These are phyloP conservation scores for Zeugodacus cucurbitae DNA, from an alignment of 1,140 invertebrate species.

Conservation along the genomic window DNA sequence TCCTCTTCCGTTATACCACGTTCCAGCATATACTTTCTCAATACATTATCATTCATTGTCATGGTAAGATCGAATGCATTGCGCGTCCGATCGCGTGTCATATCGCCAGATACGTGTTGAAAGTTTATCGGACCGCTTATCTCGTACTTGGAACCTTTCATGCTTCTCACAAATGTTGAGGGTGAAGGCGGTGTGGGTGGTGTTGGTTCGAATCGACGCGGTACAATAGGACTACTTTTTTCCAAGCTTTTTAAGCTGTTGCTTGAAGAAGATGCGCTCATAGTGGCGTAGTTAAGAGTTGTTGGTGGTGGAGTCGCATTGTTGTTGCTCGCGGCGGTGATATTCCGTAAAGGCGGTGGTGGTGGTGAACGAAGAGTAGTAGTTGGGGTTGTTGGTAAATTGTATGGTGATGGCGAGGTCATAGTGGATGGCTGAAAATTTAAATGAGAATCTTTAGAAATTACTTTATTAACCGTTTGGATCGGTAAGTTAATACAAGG, in stretches of 20 bases:
- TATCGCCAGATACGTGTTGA: conserved; percentile 58
- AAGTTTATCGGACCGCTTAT: conserved; percentile 60
- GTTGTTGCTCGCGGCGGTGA: not conserved
- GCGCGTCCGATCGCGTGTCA: conserved; percentile 56
- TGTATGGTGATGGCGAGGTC: not conserved
- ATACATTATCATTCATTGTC: conserved; percentile 55
- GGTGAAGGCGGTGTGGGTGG: conserved; percentile 42
- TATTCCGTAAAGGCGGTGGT: not conserved
- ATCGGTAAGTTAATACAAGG: no score
- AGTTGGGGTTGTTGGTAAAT: conserved; percentile 28
- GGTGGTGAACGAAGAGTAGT: conserved; percentile 50
- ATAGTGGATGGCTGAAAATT: conserved; percentile 56
- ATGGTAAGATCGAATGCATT: conserved; percentile 57
- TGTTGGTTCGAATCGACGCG: conserved; percentile 49
- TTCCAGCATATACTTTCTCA: conserved; percentile 62
- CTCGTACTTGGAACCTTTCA: conserved; percentile 58
- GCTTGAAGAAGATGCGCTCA: conserved; percentile 52
- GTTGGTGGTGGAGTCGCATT: not conserved
- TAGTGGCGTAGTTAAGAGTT: conserved; percentile 41
- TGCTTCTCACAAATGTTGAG: conserved; percentile 49
- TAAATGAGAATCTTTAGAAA: no score
- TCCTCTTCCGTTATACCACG: conserved; percentile 56
- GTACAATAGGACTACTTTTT: conserved; percentile 48
- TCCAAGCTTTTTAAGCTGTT: conserved; percentile 51
- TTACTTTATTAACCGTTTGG: no score